Percentiles rank a stretch among this genome's conserved stretches.
Conservation (phyloP, 2,113 vertebrate species). For the Herpailurus yagouaroundi region DNA sequence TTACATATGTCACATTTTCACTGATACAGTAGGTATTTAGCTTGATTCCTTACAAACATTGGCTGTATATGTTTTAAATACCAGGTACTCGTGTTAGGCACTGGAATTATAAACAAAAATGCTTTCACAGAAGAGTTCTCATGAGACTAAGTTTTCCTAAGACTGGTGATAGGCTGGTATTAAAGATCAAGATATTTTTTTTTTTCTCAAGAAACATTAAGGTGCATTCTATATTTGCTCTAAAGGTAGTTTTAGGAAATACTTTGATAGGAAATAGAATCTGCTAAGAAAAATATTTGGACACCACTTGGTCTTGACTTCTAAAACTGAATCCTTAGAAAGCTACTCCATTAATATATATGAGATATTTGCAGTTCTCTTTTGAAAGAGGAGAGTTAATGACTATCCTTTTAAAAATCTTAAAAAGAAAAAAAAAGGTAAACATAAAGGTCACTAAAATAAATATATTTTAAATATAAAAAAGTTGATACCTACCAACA, state of each 20-base stretch:
- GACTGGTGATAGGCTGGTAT: background rate
- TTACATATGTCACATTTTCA: background rate
- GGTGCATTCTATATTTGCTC: background rate
- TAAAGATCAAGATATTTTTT: constrained; percentile 17
- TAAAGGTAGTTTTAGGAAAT: background rate
- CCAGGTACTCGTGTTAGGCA: background rate
- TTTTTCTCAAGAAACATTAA: background rate
- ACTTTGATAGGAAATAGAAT: background rate
- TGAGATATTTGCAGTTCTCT: background rate
- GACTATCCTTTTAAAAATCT: background rate
- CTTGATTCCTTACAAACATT: background rate
- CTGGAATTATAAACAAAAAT: background rate
- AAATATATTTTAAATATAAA: background rate
- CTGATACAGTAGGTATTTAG: background rate
- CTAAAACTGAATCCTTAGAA: background rate
- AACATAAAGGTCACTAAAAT: constrained; percentile 18
- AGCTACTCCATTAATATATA: background rate
- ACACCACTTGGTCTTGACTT: background rate
- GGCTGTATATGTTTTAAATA: background rate
- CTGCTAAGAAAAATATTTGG: background rate
- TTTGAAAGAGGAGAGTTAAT: background rate
- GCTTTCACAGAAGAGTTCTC: background rate
- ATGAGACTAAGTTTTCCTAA: background rate
- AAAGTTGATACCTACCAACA: background rate
- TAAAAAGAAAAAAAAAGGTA: background rate